Evolutionary conservation across 2,113 vertebrate genomes (phyloP).

Genomic region (Dromas ardeola): DNA sequence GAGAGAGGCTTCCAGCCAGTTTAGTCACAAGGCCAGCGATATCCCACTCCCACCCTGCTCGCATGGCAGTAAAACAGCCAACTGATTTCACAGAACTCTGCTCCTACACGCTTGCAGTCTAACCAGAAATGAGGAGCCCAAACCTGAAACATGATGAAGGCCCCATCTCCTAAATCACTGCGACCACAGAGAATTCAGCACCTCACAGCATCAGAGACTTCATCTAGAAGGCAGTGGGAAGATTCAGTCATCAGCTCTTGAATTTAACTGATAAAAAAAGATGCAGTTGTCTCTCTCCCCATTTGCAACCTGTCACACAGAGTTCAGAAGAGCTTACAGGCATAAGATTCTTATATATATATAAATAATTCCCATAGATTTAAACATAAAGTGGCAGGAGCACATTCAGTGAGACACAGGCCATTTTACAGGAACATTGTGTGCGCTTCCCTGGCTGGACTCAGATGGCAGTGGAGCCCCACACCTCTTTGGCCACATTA

Average conservation of each 20-base stretch:
- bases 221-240: background rate
- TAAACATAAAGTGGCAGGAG: background rate
- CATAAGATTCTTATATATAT: background rate
- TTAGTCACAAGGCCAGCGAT: conserved; percentile 26
- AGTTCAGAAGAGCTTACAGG: background rate
- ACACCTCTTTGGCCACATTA: background rate
- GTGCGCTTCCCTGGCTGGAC: background rate
- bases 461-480: background rate
- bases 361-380: background rate
- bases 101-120: background rate
- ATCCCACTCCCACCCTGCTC: background rate
- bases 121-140: background rate
- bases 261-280: background rate
- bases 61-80: background rate
- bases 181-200: background rate
- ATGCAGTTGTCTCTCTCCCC: background rate
- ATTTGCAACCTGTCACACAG: background rate
- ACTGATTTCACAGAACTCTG: conserved; percentile 8
- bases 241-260: background rate
- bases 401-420: background rate
- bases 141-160: background rate
- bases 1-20: background rate
- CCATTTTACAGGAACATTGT: background rate
- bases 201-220: background rate
- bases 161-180: background rate